Evolutionary conservation across 2,113 vertebrate species (phyloP).

Genomic region (Xenopus tropicalis): DNA sequence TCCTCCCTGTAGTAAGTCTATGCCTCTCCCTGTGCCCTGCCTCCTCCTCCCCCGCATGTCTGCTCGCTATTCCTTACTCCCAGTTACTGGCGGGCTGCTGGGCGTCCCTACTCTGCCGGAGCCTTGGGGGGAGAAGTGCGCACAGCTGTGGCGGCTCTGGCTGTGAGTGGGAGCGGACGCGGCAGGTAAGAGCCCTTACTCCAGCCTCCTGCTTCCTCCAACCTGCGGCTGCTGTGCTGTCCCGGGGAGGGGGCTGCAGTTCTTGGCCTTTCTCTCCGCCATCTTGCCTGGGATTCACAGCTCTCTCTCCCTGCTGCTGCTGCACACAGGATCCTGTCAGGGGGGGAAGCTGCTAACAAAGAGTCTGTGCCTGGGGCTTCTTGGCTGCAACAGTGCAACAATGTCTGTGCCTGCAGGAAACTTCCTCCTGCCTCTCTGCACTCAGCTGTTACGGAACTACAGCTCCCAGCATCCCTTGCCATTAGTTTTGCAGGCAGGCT

Average conservation of each 20-base stretch:
- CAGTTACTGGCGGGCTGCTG: not conserved
- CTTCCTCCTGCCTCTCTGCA: not conserved
- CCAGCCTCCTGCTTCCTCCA: not conserved
- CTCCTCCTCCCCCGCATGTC: constrained; percentile 18
- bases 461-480: too few relatives aligned
- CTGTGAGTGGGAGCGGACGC: not conserved
- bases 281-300: constrained; percentile 33
- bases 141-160: constrained; percentile 1
- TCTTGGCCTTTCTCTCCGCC: constrained; percentile 31
- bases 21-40: not conserved
- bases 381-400: not conserved
- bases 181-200: constrained; percentile 33
- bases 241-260: constrained; percentile 3
- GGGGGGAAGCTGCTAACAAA: not conserved
- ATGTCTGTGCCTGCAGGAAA: not conserved
- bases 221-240: not conserved
- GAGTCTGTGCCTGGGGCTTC: not conserved
- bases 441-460: not conserved
- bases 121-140: constrained; percentile 23
- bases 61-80: constrained; percentile 4
- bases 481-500: too few relatives aligned
- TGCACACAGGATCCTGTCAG: not conserved
- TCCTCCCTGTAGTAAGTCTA: constrained; percentile 1
- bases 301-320: not conserved
- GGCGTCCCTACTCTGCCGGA: constrained; percentile 14